Evolutionary conservation across 2,888 invertebrate species (phyloP).

Genomic region (Lasioglossum calceatum): DNA sequence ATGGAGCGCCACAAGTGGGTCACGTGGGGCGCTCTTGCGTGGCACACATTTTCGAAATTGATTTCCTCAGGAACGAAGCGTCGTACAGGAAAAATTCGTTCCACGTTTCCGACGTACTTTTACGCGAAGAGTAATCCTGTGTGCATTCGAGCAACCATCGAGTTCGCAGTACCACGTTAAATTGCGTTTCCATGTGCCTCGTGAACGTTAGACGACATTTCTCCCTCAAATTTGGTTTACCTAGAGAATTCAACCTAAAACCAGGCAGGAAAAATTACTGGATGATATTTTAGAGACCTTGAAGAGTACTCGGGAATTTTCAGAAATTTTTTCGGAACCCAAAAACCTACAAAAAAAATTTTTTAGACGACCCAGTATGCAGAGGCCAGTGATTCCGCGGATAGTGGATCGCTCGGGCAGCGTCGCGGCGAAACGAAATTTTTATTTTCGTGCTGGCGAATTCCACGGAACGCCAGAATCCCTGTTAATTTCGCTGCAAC

Average conservation of each 20-base stretch:
- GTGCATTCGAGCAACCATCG: neutral
- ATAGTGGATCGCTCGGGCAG: neutral
- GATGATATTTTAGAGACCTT: neutral
- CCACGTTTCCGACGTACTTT: conserved; percentile 2
- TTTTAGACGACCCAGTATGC: neutral
- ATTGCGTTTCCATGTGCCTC: neutral
- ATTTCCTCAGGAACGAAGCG: neutral
- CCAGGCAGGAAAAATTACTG: neutral
- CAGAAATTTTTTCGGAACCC: neutral
- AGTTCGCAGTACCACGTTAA: neutral
- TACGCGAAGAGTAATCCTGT: neutral
- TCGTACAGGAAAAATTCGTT: neutral
- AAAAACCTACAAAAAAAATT: neutral
- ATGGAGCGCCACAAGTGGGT: neutral
- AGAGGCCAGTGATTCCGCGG: neutral
- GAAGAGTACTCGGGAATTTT: neutral
- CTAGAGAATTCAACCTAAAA: neutral
- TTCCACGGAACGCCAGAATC: neutral
- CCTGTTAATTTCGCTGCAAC: conserved; percentile 25
- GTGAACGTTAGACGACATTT: neutral
- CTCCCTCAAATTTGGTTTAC: neutral
- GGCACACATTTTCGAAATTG: conserved; percentile 11
- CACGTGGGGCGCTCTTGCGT: neutral
- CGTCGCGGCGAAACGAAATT: neutral
- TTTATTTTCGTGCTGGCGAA: neutral